Conservation (phyloP, 2,797 vertebrate species). For the Chromis chromis region DNA sequence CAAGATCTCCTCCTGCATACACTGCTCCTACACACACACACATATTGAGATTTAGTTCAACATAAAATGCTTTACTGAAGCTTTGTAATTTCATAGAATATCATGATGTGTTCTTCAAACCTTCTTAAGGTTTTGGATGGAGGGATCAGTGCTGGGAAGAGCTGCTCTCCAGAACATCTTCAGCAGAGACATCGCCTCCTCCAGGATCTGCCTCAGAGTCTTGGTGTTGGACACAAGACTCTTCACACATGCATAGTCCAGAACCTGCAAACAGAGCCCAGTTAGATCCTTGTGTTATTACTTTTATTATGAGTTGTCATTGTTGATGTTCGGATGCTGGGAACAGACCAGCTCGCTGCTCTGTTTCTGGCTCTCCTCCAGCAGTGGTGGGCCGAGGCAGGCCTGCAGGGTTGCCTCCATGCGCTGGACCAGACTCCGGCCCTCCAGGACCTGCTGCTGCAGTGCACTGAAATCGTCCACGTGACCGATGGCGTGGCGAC, state of each 20-base stretch:
- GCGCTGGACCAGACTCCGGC: constrained; percentile 84
- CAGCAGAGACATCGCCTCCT: constrained; percentile 88
- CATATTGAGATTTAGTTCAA: background rate
- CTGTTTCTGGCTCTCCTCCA: constrained; percentile 77
- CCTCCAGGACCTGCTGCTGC: constrained; percentile 90
- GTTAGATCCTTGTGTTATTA: constrained; percentile 7
- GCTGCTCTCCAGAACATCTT: constrained; percentile 91
- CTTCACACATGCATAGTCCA: constrained; percentile 72
- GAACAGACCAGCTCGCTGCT: constrained; percentile 76
- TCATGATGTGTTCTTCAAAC: constrained; percentile 63
- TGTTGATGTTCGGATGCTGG: constrained; percentile 36
- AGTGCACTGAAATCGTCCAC: constrained; percentile 90
- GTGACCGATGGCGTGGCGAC: constrained; percentile 87
- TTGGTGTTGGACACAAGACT: constrained; percentile 85
- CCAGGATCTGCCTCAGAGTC: constrained; percentile 87
- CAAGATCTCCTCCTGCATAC: constrained; percentile 88
- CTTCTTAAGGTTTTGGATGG: constrained; percentile 77
- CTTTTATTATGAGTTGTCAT: background rate
- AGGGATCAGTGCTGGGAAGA: constrained; percentile 78
- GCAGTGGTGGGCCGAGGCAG: constrained; percentile 67
- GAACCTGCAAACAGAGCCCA: constrained; percentile 75
- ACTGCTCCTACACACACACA: constrained; percentile 85
- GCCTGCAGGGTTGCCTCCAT: constrained; percentile 84
- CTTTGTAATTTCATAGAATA: background rate
- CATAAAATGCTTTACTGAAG: background rate